These are phyloP conservation scores for Omphaloscelis lunosa DNA, from an alignment of 2,888 invertebrate genomes.

Conservation along the genomic window DNA sequence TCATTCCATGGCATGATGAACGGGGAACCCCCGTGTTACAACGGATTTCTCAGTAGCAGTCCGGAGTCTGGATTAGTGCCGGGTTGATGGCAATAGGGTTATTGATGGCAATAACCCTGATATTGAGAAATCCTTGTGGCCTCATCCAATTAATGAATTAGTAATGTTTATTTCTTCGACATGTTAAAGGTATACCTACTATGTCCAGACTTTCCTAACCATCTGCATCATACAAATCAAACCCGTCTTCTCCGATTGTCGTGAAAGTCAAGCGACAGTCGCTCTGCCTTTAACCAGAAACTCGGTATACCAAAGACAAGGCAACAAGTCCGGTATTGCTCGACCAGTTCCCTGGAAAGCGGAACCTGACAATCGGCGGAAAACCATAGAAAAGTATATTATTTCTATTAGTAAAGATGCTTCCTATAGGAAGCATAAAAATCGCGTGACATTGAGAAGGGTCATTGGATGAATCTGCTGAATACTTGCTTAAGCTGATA, in stretches of 20 bases:
- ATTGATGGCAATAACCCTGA: too few species aligned
- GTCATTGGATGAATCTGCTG: too few species aligned
- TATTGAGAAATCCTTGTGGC: not conserved
- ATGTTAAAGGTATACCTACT: not conserved
- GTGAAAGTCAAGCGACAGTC: slow-evolving; percentile 45
- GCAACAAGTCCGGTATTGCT: slow-evolving; percentile 23
- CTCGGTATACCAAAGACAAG: slow-evolving; percentile 34
- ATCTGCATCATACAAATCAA: slow-evolving; percentile 3
- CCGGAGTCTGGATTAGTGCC: too few species aligned
- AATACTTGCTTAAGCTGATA: too few species aligned
- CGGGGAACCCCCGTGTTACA: too few species aligned
- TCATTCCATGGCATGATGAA: too few species aligned
- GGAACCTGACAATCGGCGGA: slow-evolving; percentile 14
- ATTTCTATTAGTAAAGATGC: not conserved
- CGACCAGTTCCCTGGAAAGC: slow-evolving; percentile 39
- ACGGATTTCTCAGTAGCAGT: too few species aligned
- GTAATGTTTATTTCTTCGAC: not conserved
- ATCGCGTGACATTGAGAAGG: too few species aligned
- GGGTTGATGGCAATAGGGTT: too few species aligned
- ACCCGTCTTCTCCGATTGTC: slow-evolving; percentile 28
- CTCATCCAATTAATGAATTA: not conserved
- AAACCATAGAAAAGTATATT: slow-evolving; percentile 7
- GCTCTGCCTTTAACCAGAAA: slow-evolving; percentile 50
- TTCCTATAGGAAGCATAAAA: too few species aligned
- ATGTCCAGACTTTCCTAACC: not conserved